Evolutionary conservation across 2,113 vertebrate species (phyloP).

Genomic region (Triplophysa siluroides): DNA sequence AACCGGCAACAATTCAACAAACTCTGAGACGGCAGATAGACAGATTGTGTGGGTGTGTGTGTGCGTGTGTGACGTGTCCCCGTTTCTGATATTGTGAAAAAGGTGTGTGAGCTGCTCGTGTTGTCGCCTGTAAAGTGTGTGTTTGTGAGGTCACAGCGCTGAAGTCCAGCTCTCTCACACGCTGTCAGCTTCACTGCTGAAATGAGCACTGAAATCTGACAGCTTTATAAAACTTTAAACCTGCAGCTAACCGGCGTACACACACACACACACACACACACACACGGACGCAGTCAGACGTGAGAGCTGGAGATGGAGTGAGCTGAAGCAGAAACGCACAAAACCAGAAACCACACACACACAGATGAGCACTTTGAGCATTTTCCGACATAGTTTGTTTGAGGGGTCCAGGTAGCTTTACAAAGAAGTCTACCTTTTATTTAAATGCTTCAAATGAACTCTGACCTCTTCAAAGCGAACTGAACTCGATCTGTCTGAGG

Average conservation of each 20-base stretch:
- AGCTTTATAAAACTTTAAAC: slow-evolving; percentile 78
- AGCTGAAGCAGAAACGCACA: slow-evolving; percentile 65
- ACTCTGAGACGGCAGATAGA: too few species aligned
- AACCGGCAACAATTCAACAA: too few species aligned
- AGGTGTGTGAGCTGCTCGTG: slow-evolving; percentile 27
- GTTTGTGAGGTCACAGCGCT: slow-evolving; percentile 40
- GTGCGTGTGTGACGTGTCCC: not conserved
- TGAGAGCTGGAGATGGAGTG: slow-evolving; percentile 63
- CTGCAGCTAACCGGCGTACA: slow-evolving; percentile 66
- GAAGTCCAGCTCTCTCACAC: slow-evolving; percentile 52
- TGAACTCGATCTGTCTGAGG: too few species aligned
- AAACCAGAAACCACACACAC: slow-evolving; percentile 58
- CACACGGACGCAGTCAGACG: slow-evolving; percentile 58
- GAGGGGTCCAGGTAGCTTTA: not conserved
- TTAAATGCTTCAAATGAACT: not conserved
- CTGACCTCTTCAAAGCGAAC: not conserved
- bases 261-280: slow-evolving; percentile 45
- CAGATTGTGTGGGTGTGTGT: not conserved
- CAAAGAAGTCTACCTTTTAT: too few species aligned
- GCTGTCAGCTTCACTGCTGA: slow-evolving; percentile 67
- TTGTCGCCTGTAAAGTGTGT: slow-evolving; percentile 18
- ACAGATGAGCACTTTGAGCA: not conserved
- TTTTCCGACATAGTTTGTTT: not conserved
- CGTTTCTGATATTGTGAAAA: slow-evolving; percentile 1
- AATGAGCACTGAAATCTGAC: slow-evolving; percentile 71